These are phyloP conservation scores for Bagarius yarrelli DNA, from an alignment of 2,113 vertebrate genomes.

Conservation along the genomic window DNA sequence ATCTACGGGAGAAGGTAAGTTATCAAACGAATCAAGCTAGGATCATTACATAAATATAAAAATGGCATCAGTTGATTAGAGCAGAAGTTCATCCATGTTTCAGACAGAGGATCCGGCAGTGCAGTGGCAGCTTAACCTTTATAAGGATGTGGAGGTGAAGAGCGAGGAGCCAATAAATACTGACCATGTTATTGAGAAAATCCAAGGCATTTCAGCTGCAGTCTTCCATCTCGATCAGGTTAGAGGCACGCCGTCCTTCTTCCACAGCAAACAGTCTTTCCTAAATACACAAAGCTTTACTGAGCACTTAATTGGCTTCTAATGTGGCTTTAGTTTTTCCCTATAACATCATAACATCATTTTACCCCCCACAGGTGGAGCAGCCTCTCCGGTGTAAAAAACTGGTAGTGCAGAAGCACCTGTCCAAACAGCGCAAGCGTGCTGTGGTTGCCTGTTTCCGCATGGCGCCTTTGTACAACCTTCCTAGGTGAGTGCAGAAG, in stretches of 20 bases:
- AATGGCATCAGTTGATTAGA: conserved; percentile 8
- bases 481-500: conserved; percentile 81
- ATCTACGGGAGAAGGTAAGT: conserved; percentile 91
- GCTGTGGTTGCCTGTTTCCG: conserved; percentile 98
- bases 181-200: conserved; percentile 82
- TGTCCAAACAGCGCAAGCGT: conserved; percentile 96
- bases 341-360: not conserved
- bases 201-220: conserved; percentile 94
- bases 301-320: not conserved
- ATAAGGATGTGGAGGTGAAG: conserved; percentile 86
- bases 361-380: conserved; percentile 79
- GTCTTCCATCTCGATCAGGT: conserved; percentile 89
- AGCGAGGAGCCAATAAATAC: conserved; percentile 77
- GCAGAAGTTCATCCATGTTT: not conserved
- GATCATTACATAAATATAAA: not conserved
- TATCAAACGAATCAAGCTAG: not conserved
- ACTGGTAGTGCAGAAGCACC: conserved; percentile 87
- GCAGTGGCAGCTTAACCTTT: conserved; percentile 95
- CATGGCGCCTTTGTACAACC: conserved; percentile 96
- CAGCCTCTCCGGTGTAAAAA: conserved; percentile 94
- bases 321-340: no score
- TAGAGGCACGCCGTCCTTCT: not conserved
- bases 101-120: conserved; percentile 95
- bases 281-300: not conserved
- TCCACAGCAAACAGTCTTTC: not conserved